A percentile compares a stretch with the other conserved stretches of the same genome.
These are phyloP conservation scores for Cephus pygmeus DNA, from an alignment of 2,888 invertebrate species.

Conservation along the genomic window DNA sequence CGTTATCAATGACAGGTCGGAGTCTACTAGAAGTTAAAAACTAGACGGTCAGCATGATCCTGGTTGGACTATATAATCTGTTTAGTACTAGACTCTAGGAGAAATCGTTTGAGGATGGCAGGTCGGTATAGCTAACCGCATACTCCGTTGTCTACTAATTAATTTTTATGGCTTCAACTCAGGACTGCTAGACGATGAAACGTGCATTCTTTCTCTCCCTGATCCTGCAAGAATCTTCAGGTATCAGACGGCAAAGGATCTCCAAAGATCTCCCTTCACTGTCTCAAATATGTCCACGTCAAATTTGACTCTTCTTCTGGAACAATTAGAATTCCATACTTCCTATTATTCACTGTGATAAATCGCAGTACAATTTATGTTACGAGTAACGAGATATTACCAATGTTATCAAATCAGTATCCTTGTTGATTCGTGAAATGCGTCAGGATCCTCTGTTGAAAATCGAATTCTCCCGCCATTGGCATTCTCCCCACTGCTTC, in stretches of 20 bases:
- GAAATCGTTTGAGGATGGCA: background rate
- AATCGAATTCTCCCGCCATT: background rate
- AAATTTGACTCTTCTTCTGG: background rate
- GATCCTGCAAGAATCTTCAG: conserved; percentile 29
- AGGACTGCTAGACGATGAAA: conserved; percentile 19
- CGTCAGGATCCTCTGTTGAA: background rate
- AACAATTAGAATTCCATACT: background rate
- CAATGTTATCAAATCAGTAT: background rate
- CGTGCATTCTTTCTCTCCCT: conserved; percentile 32
- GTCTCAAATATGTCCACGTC: background rate
- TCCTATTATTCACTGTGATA: background rate
- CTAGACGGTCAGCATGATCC: background rate
- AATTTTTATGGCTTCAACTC: conserved; percentile 50
- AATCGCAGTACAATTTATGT: background rate
- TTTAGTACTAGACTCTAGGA: background rate
- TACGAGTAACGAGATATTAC: background rate
- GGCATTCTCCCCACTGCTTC: background rate
- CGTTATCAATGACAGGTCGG: conserved; percentile 30
- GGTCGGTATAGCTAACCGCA: background rate
- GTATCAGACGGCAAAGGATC: conserved; percentile 1
- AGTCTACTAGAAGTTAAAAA: background rate
- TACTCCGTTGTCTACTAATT: conserved; percentile 39
- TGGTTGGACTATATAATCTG: background rate
- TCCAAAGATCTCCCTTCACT: background rate
- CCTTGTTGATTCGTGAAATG: background rate